Evolutionary conservation across 1,140 invertebrate genomes (phyloP).

Genomic region (Drosophila bocki): DNA sequence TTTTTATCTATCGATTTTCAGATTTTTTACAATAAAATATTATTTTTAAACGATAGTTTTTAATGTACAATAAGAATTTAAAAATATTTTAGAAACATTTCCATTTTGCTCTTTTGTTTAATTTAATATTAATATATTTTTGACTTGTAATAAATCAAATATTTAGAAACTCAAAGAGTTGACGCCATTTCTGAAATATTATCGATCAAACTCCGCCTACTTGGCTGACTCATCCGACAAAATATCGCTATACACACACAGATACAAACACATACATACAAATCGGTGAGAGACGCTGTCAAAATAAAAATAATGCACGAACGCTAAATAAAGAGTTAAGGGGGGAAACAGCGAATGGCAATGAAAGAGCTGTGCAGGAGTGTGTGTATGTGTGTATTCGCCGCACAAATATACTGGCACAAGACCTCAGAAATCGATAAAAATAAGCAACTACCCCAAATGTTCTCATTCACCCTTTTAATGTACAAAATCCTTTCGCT

Average conservation of each 20-base stretch:
- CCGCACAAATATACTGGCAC: constrained; percentile 43
- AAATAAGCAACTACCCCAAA: constrained; percentile 38
- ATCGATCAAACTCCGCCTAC: constrained; percentile 82
- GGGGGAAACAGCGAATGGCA: constrained; percentile 67
- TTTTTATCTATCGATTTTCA: too few species aligned
- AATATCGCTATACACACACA: constrained; percentile 19
- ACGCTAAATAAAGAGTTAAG: constrained; percentile 74
- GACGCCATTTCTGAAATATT: constrained; percentile 73
- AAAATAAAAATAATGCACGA: constrained; percentile 76
- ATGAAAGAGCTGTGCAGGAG: constrained; percentile 45
- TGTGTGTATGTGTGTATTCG: constrained; percentile 58
- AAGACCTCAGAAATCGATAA: constrained; percentile 58
- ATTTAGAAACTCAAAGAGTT: constrained; percentile 50
- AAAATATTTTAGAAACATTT: too few species aligned
- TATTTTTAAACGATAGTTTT: too few species aligned
- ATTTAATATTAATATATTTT: background rate
- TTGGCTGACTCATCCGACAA: constrained; percentile 19
- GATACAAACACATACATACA: constrained; percentile 12
- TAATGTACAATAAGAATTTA: too few species aligned
- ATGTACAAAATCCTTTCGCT: constrained; percentile 72
- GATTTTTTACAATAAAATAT: too few species aligned
- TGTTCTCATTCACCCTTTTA: constrained; percentile 62
- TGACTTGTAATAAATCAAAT: too few species aligned
- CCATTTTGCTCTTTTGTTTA: background rate
- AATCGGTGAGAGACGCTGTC: constrained; percentile 61